Base-by-base conservation (phyloP, 1,140 invertebrate species). In the Philopotamus ludificatus region DNA sequence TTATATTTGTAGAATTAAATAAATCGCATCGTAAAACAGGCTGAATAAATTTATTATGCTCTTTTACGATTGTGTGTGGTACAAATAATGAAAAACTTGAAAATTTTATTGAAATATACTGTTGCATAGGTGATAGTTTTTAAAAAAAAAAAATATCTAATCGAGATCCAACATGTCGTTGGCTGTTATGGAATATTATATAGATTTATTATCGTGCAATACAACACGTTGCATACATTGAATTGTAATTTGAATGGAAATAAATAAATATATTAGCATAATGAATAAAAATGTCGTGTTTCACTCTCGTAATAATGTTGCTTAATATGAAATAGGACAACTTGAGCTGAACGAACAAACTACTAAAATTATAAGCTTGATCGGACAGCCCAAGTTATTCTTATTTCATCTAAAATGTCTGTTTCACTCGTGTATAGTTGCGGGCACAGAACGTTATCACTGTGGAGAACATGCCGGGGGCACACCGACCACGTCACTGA, bases 301-400 rank as follows among this genome's bases (percentile, higher is more conserved):
- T 39, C 28, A 2, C 51, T 15, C 10, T 25, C 15, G 26, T 15
- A 12, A n/a, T 39, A 57, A 68, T 68, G 71, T 66, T 68, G 66
- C 60, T 72, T 66, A 63, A 15, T 53, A 72, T 74, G 74, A 73
- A 72, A 68, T 68, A 58, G 68, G 70, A 73, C 76, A 77, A 81
- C 79, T 76, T 77, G 78, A 81, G 78, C 76, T 77, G 66, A 78
- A 78, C 79, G 79, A 81, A 81, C 79, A 81, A 81, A 81, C 79
- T 81, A 73, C 71, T 71, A 41, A 57, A 47, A 64, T 66, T 65
- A 65, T 76, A 75, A 80, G 79, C 79, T 76, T 81, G 78, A 75
- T 78, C 79, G 78, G 72, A 71, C 79, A 76, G 79, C 77, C 79
- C 79, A 77, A 78, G 79, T 78, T 71, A 74, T 72, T 75, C 73